A percentile compares a stretch with the other conserved stretches of the same genome.
phyloP scores from a whole-genome alignment of 2,113 vertebrate genomes.

The Tachycineta bicolor region DNA sequence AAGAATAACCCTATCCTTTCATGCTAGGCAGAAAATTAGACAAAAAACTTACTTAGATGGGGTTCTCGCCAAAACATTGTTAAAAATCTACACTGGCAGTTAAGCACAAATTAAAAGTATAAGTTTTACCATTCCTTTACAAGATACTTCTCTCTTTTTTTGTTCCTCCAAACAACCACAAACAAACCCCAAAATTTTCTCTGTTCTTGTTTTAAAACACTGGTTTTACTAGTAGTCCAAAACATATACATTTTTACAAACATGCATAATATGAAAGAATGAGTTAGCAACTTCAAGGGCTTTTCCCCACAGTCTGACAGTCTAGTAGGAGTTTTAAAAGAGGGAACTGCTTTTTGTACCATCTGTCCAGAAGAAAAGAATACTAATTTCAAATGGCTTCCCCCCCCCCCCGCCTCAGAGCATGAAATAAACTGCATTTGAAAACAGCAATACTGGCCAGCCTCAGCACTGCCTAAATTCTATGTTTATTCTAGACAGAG shows the following conservation, averaged over 20 bases:
- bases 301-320: background rate
- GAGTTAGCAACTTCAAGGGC: background rate
- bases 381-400: background rate
- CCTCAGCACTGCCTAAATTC: constrained; percentile 65
- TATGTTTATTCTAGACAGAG: constrained; percentile 66
- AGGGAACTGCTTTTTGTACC: background rate
- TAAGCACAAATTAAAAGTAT: background rate
- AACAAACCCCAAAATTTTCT: background rate
- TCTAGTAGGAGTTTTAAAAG: background rate
- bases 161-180: background rate
- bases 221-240: background rate
- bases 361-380: constrained; percentile 24
- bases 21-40: background rate
- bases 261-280: background rate
- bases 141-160: background rate
- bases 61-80: background rate
- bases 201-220: background rate
- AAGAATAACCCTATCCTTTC: background rate
- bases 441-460: constrained; percentile 63
- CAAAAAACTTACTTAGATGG: background rate
- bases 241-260: background rate
- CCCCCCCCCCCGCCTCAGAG: background rate
- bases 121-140: background rate
- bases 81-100: background rate
- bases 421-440: constrained; percentile 59